Evolutionary conservation across 2,113 vertebrate genomes (phyloP).

Genomic region (Ancistrus triradiatus): DNA sequence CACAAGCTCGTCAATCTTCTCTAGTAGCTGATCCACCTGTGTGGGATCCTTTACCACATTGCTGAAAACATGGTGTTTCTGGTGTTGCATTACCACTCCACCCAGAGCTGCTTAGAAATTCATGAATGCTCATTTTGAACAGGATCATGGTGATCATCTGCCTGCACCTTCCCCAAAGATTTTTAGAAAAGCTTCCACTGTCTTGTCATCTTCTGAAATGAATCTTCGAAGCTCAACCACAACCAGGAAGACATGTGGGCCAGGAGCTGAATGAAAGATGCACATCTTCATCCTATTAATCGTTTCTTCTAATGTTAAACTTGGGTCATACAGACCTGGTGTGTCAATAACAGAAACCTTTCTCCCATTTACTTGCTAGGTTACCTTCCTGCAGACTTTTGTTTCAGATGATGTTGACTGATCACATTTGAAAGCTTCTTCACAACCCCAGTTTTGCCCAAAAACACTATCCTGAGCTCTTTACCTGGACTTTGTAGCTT

Average conservation of each 20-base stretch:
- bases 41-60: constrained; percentile 12
- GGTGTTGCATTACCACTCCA: constrained; percentile 1
- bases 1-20: constrained; percentile 22
- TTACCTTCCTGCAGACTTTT: constrained; percentile 12
- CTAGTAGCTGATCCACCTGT: constrained; percentile 24
- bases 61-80: constrained; percentile 19
- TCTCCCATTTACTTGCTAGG: background rate
- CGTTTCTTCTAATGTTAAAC: constrained; percentile 12
- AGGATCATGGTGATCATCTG: constrained; percentile 28
- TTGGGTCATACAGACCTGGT: constrained; percentile 34
- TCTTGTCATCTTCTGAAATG: constrained; percentile 37
- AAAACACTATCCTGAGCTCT: constrained; percentile 27
- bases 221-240: constrained; percentile 36
- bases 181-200: constrained; percentile 33
- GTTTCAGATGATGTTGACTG: constrained; percentile 12
- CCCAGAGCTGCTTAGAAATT: constrained; percentile 6
- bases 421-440: constrained; percentile 20
- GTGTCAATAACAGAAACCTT: constrained; percentile 41
- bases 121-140: constrained; percentile 28
- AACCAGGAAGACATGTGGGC: constrained; percentile 42
- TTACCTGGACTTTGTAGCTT: background rate
- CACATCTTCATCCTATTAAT: constrained; percentile 24
- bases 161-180: constrained; percentile 34
- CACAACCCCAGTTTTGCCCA: constrained; percentile 41
- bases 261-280: constrained; percentile 37